Percentiles rank a stretch among this genome's conserved stretches.
Evolutionary conservation across 2,797 vertebrate genomes (phyloP).

Genomic region (Mus minutoides): DNA sequence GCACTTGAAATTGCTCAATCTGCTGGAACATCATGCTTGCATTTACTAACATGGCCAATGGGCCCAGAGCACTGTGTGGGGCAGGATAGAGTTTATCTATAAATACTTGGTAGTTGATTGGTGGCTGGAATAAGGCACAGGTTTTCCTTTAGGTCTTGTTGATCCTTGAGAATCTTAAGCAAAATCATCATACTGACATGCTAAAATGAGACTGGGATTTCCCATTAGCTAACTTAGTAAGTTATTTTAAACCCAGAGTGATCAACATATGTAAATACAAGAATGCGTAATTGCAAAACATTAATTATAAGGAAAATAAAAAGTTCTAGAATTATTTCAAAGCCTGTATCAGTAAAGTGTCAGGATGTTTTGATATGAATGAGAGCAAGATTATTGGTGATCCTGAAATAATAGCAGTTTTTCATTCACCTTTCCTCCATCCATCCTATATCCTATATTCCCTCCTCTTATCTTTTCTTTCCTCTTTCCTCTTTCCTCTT

Average conservation of each 20-base stretch:
- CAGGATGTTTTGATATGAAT: not conserved
- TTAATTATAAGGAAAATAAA: not conserved
- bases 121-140: not conserved
- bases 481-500: not conserved
- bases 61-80: too few relatives aligned
- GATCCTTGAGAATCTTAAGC: not conserved
- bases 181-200: too few relatives aligned
- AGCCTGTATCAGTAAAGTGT: not conserved
- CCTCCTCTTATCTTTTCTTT: too few relatives aligned
- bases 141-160: not conserved
- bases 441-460: too few relatives aligned
- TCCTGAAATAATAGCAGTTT: not conserved
- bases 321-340: not conserved
- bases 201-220: not conserved
- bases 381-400: not conserved
- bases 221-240: too few relatives aligned
- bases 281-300: not conserved
- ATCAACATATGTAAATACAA: not conserved
- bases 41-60: too few relatives aligned
- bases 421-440: not conserved
- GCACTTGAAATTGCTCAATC: not conserved
- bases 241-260: not conserved
- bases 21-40: not conserved
- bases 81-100: not conserved
- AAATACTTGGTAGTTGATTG: not conserved